Evolutionary conservation across 2,888 invertebrate species (phyloP).

Genomic region (Pseudanteris insignis): DNA sequence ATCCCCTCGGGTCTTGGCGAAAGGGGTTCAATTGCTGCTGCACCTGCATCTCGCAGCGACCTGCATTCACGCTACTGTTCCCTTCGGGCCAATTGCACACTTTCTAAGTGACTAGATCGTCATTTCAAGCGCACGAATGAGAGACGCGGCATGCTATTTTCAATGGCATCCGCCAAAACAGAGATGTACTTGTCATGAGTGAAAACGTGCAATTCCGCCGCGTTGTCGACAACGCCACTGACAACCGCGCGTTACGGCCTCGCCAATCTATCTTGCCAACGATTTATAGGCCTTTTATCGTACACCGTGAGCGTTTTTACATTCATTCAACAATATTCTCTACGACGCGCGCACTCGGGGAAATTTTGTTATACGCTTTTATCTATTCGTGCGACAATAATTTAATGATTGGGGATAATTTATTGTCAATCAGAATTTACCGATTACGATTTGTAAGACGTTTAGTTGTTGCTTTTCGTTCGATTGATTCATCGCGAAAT

Average conservation of each 20-base stretch:
- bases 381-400: too few relatives aligned
- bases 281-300: too few relatives aligned
- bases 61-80: conserved; percentile 45
- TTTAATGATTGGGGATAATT: too few relatives aligned
- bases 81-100: conserved; percentile 46
- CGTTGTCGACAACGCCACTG: conserved; percentile 2
- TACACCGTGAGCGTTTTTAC: too few relatives aligned
- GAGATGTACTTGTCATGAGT: conserved; percentile 37
- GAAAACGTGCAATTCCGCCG: conserved; percentile 27
- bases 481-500: too few relatives aligned
- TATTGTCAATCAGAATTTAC: too few relatives aligned
- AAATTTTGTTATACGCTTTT: too few relatives aligned
- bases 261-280: background rate
- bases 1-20: conserved; percentile 44
- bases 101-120: conserved; percentile 44
- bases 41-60: conserved; percentile 44
- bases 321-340: too few relatives aligned
- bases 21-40: conserved; percentile 45
- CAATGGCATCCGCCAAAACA: conserved; percentile 35
- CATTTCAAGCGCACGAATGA: conserved; percentile 28
- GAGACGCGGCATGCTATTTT: conserved; percentile 26
- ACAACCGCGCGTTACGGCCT: conserved; percentile 8
- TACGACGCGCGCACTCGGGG: too few relatives aligned
- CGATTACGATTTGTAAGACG: too few relatives aligned
- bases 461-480: too few relatives aligned